Evolutionary conservation across 2,797 vertebrate species (phyloP), one percentile per base, ranked within the genome.

Genomic region (Melanotaenia parkinsoni): DNA sequence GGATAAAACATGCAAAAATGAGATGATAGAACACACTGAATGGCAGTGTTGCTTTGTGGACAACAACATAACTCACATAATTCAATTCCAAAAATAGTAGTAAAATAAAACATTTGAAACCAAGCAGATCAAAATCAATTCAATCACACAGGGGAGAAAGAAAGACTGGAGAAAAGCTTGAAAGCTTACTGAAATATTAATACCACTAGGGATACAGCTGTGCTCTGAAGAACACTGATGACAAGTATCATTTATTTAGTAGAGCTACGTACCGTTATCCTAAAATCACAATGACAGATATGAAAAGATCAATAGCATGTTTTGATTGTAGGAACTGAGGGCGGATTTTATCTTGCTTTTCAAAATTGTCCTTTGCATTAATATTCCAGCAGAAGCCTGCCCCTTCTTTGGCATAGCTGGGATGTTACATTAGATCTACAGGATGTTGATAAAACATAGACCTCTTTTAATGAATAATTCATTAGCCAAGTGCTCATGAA

Each of bases 391-490:
- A 60, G 57, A 45, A 56, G 47, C 28, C 51, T 54, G 76, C 70
- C 40, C 18, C 32, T 68, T 72, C 72, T 64, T 65, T 75, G 76
- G 74, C 85, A 86, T 26, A 40, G 73, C 70, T 20, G 72, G 60
- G 59, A 70, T 54, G 63, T 63, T 81, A 72, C 70, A 86, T 79
- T 80, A 82, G 59, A 88, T 79, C 81, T 85, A 89, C 86, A 86
- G 74, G 86, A 85, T 83, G 77, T 70, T 91, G 92, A 92, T 90
- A 88, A 91, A 93, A 91, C 83, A 90, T 64, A 50, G 86, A 83
- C 63, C 81, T 79, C 71, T 80, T 80, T 66, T 71, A 53, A 88
- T 95, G 86, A 93, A 95, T 95, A 83, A 94, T 94, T 89, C 77
- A 95, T 87, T 40, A 59, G 24, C 74, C 1, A 20, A 82, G 86